Evolutionary conservation across 2,888 invertebrate species (phyloP).

Genomic region (Ophion costatus): DNA sequence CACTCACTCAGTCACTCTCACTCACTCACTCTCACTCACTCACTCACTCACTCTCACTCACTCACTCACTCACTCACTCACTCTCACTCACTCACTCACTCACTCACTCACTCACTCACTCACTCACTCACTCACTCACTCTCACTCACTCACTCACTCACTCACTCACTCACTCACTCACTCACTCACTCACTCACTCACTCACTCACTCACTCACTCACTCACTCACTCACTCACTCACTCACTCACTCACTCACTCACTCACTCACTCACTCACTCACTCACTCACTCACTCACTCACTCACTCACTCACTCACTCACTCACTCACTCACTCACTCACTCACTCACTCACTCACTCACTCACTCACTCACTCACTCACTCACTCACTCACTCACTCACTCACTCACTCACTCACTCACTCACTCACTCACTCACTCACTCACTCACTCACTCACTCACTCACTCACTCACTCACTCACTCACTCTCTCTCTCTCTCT

Average conservation of each 20-base stretch:
- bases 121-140: background rate
- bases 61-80: slow-evolving; percentile 12
- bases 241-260: background rate
- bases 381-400: too few relatives aligned
- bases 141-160: background rate
- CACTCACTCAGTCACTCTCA: background rate
- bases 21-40: too few relatives aligned
- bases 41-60: background rate
- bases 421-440: too few relatives aligned
- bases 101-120: too few relatives aligned
- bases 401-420: too few relatives aligned
- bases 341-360: too few relatives aligned
- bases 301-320: too few relatives aligned
- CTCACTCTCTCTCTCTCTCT: slow-evolving; percentile 9
- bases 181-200: background rate
- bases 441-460: too few relatives aligned
- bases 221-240: slow-evolving; percentile 27
- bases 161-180: background rate
- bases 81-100: background rate
- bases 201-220: background rate
- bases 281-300: too few relatives aligned
- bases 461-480: too few relatives aligned
- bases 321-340: too few relatives aligned
- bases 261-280: background rate
- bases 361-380: too few relatives aligned